These are phyloP conservation scores for Aphis craccivora DNA, from an alignment of 1,140 invertebrate species.

Conservation along the genomic window DNA sequence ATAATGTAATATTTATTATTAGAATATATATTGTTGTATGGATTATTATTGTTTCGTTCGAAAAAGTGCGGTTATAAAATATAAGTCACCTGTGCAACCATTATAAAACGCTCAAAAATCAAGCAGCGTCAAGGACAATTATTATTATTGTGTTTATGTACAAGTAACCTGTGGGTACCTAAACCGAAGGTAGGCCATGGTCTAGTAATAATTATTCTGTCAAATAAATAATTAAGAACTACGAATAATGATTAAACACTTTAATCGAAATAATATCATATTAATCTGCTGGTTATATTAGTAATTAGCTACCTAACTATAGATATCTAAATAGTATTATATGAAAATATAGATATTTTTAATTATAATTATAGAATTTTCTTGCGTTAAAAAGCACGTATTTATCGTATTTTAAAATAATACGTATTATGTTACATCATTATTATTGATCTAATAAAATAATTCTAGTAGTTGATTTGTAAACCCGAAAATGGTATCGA, in stretches of 20 bases:
- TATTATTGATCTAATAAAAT: not conserved
- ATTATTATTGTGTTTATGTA: not conserved
- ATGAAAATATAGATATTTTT: not conserved
- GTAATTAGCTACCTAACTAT: not conserved
- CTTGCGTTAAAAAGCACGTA: too few relatives aligned
- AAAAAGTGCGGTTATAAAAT: slow-evolving; percentile 1
- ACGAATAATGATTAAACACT: not conserved
- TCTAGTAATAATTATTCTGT: slow-evolving; percentile 9
- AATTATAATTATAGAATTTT: not conserved
- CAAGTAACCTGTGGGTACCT: not conserved
- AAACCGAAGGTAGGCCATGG: not conserved
- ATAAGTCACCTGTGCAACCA: not conserved
- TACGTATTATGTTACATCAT: too few relatives aligned
- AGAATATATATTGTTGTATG: not conserved
- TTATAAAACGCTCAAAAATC: not conserved
- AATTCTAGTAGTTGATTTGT: too few relatives aligned
- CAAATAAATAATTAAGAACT: not conserved
- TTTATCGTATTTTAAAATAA: too few relatives aligned
- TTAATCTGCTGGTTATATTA: not conserved
- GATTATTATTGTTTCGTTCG: slow-evolving; percentile 6
- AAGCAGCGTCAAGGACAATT: not conserved
- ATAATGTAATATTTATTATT: slow-evolving; percentile 24
- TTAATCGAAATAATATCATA: not conserved
- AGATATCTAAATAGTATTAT: not conserved
- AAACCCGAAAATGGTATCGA: not conserved